These are phyloP conservation scores for Lasioglossum malachurum DNA, from an alignment of 2,888 invertebrate genomes.

Conservation along the genomic window DNA sequence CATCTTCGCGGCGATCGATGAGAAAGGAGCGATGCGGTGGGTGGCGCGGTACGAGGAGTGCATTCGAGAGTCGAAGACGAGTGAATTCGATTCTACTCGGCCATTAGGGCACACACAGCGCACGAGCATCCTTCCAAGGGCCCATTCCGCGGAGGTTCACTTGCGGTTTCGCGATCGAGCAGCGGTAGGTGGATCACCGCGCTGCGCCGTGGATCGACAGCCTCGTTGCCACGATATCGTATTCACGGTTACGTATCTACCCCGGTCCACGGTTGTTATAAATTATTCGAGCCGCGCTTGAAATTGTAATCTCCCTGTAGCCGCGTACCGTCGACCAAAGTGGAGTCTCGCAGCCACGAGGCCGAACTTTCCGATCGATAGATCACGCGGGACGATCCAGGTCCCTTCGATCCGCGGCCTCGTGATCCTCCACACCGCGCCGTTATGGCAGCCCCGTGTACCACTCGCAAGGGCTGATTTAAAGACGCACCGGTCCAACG, in stretches of 20 bases:
- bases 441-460: slow-evolving; percentile 10
- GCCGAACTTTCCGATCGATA: slow-evolving; percentile 42
- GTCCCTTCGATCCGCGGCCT: slow-evolving; percentile 16
- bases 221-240: slow-evolving; percentile 63
- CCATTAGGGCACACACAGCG: slow-evolving; percentile 66
- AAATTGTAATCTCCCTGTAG: slow-evolving; percentile 46
- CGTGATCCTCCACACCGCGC: slow-evolving; percentile 32
- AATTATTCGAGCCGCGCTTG: slow-evolving; percentile 57
- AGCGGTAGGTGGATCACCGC: slow-evolving; percentile 46
- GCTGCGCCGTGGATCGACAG: slow-evolving; percentile 42
- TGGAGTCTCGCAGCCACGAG: neutral
- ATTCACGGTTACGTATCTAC: slow-evolving; percentile 52
- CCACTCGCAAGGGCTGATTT: slow-evolving; percentile 20
- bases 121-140: slow-evolving; percentile 26
- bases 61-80: slow-evolving; percentile 24
- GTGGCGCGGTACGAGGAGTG: neutral
- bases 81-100: slow-evolving; percentile 54
- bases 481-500: slow-evolving; percentile 37
- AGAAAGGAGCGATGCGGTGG: neutral
- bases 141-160: slow-evolving; percentile 44
- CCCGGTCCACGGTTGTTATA: slow-evolving; percentile 48
- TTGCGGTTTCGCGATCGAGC: slow-evolving; percentile 71
- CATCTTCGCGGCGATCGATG: slow-evolving; percentile 37
- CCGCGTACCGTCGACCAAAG: slow-evolving; percentile 21
- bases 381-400: slow-evolving; percentile 36